Base-by-base conservation (phyloP, 1,140 invertebrate genomes). In the Drosophila pruinosa region DNA sequence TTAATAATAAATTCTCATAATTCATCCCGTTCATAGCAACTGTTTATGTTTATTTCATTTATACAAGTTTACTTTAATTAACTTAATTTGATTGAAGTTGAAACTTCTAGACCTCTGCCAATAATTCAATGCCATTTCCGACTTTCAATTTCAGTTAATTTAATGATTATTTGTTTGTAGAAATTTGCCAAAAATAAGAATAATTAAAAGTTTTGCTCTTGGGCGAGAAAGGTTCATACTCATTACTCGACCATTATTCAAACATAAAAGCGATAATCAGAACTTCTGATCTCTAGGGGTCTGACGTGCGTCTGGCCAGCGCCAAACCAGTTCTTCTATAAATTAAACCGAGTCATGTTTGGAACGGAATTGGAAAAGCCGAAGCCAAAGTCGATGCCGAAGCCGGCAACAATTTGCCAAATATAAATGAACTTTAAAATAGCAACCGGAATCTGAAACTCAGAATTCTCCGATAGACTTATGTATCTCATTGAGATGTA, bases 271-370 rank as follows among this genome's bases (percentile, higher is more conserved):
- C 57, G 26, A 43, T 59, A 64, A 70, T 38, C 64, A 80, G 62
- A 81, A 81, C 73, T 34, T 48, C 67, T 61, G 70, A 48, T 48
- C 65, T 63, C 22, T 56, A 39, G 56, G 39, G 38, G 73, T 81
- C 81, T 85, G 82, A 81, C 62, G 69, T 75, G 57, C 53, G 81
- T 85, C 69, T 85, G 81, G 70, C 57, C 58, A 72, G 43, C 48
- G 73, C 17, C 64, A 86, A 85, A 81, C 81, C 81, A 71, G 81
- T 85, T 85, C 63, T 45, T 70, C 14, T 3, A n/a, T n/a, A 21
- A 56, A 43, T 34, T 50, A 52, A 24, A 67, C 21, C 74, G 39
- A 54, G 70, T 83, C 79, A 82, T 67, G 59, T 48, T 82, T 56
- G 48, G 52, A 58, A 56, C 52, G 62, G 47, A 47, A 62, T 74